Evolutionary conservation across 2,797 vertebrate genomes (phyloP).

Genomic region (Tenualosa thibaudeaui): DNA sequence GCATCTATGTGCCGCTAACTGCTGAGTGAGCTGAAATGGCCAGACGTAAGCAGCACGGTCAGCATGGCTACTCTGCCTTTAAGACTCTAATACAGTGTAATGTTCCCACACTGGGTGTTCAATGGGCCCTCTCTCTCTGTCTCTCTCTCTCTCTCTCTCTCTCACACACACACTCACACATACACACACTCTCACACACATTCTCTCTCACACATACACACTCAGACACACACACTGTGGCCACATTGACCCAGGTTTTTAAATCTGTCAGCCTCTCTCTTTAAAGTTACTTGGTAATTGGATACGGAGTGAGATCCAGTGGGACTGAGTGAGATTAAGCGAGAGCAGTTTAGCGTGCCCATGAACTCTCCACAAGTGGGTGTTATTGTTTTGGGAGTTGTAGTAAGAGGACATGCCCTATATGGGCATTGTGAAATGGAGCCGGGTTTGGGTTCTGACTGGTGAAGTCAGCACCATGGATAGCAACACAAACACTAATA

Average conservation of each 20-base stretch:
- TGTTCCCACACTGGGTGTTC: constrained; percentile 45
- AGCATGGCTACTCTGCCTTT: background rate
- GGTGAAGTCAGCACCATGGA: constrained; percentile 1
- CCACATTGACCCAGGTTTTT: constrained; percentile 6
- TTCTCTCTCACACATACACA: constrained; percentile 29
- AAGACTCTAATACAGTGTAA: background rate
- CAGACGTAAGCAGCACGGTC: constrained; percentile 26
- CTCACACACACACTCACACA: background rate
- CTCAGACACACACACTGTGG: constrained; percentile 21
- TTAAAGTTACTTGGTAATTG: background rate
- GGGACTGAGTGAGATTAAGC: background rate
- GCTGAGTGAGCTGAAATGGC: background rate
- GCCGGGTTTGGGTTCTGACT: background rate
- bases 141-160: no score
- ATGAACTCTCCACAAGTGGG: background rate
- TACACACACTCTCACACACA: no score
- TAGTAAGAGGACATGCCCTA: background rate
- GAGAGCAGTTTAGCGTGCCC: background rate
- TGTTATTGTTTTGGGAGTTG: background rate
- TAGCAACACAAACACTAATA: background rate
- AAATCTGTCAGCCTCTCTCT: background rate
- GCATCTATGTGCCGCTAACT: background rate
- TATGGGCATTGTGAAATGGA: background rate
- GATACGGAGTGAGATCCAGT: background rate
- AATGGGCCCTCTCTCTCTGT: constrained; percentile 35